These are phyloP conservation scores for Cervus canadensis DNA, from an alignment of 2,113 vertebrate genomes.

Conservation along the genomic window DNA sequence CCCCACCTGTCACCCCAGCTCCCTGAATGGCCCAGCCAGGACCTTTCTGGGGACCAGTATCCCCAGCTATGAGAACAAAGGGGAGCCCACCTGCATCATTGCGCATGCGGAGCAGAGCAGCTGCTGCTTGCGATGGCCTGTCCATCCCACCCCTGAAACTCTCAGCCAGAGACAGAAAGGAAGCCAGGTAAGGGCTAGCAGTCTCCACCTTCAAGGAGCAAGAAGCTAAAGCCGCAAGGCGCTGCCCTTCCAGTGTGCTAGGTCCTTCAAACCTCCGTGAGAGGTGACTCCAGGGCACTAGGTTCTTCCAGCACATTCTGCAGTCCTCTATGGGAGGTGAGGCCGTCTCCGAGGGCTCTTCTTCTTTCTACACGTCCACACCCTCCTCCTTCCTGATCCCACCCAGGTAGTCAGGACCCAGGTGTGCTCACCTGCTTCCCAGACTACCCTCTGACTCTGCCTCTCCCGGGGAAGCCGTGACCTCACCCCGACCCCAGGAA, in stretches of 20 bases:
- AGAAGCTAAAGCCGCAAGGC: accelerated
- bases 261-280: neutral
- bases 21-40: neutral
- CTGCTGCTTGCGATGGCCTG: neutral
- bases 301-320: neutral
- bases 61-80: neutral
- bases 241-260: accelerated
- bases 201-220: neutral
- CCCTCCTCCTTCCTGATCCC: neutral
- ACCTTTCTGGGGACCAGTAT: neutral
- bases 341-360: neutral
- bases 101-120: neutral
- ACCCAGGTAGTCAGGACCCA: neutral
- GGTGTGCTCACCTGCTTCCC: neutral
- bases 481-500: neutral
- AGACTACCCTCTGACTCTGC: accelerated
- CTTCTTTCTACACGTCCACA: accelerated
- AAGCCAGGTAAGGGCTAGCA: no score
- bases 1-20: neutral
- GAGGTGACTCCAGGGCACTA: neutral
- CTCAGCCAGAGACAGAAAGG: no score
- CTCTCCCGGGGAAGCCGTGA: accelerated
- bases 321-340: neutral
- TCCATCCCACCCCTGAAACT: neutral
- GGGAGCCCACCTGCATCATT: neutral